These are phyloP conservation scores for Ormyrus thymus DNA, from an alignment of 2,888 invertebrate species.

Conservation along the genomic window DNA sequence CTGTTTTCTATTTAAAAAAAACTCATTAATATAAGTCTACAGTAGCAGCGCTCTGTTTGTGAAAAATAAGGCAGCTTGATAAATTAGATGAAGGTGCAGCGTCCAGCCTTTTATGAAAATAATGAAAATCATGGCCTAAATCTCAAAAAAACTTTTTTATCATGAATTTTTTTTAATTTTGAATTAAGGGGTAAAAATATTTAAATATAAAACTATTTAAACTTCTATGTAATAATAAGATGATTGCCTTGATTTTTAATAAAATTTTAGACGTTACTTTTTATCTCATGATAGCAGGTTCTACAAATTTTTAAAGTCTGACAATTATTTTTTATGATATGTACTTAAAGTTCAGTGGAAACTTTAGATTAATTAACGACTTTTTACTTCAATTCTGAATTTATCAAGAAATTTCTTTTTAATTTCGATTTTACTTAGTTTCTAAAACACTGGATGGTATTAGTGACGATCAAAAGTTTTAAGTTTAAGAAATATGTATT, in stretches of 20 bases:
- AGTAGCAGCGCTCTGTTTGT: background rate
- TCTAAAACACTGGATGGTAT: slow-evolving; percentile 42
- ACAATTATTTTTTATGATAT: slow-evolving; percentile 6
- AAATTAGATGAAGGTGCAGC: slow-evolving; percentile 20
- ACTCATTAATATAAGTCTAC: slow-evolving; percentile 18
- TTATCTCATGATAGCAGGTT: slow-evolving; percentile 9
- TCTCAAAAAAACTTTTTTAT: background rate
- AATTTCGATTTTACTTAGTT: slow-evolving; percentile 41
- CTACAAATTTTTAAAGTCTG: slow-evolving; percentile 18
- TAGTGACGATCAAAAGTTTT: slow-evolving; percentile 38
- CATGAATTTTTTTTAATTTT: too few species aligned
- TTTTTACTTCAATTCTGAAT: slow-evolving; percentile 1
- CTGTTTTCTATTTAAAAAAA: slow-evolving; percentile 8
- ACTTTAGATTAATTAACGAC: background rate
- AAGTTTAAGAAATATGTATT: slow-evolving; percentile 43
- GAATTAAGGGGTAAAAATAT: too few species aligned
- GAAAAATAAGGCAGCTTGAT: slow-evolving; percentile 28
- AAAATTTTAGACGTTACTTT: slow-evolving; percentile 26
- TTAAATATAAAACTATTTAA: too few species aligned
- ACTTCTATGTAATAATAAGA: too few species aligned
- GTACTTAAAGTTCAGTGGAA: slow-evolving; percentile 10
- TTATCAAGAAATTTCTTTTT: slow-evolving; percentile 30
- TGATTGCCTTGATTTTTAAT: slow-evolving; percentile 14
- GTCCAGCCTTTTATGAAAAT: slow-evolving; percentile 18
- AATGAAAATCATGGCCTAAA: slow-evolving; percentile 30